These are phyloP conservation scores for Pardalotus punctatus DNA, from an alignment of 2,113 vertebrate genomes.

Conservation along the genomic window DNA sequence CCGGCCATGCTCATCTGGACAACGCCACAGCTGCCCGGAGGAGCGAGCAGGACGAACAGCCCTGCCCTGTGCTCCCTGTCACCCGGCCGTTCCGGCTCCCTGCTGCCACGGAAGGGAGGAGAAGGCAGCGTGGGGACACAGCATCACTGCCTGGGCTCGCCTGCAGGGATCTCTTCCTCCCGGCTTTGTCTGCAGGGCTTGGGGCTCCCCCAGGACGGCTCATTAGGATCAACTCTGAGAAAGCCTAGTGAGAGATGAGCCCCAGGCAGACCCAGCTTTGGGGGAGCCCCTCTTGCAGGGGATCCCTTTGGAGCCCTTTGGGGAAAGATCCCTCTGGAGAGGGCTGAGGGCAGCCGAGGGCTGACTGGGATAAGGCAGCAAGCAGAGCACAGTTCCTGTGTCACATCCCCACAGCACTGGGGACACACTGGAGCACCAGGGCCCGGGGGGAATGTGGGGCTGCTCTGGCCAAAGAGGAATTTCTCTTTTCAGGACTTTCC, in stretches of 20 bases:
- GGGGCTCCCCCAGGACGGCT: neutral
- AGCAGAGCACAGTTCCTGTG: neutral
- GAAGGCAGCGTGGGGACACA: accelerated
- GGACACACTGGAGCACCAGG: neutral
- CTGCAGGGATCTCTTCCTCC: neutral
- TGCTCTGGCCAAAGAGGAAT: neutral
- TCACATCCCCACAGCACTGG: neutral
- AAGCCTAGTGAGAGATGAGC: neutral
- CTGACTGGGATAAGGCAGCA: neutral
- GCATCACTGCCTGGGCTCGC: neutral
- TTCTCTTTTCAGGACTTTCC: conserved; percentile 36
- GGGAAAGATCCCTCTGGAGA: neutral
- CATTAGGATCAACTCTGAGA: neutral
- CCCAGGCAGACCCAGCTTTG: neutral
- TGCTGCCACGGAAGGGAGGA: neutral
- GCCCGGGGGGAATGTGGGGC: neutral
- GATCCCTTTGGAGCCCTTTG: neutral
- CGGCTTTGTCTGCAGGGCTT: neutral
- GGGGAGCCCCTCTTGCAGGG: neutral
- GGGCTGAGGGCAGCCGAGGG: accelerated
- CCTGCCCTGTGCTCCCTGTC: neutral
- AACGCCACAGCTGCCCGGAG: accelerated
- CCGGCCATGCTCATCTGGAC: accelerated
- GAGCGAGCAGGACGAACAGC: accelerated
- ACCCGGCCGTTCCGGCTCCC: neutral